phyloP scores from a whole-genome alignment of 2,113 vertebrate genomes.

The Festucalex cinctus region DNA sequence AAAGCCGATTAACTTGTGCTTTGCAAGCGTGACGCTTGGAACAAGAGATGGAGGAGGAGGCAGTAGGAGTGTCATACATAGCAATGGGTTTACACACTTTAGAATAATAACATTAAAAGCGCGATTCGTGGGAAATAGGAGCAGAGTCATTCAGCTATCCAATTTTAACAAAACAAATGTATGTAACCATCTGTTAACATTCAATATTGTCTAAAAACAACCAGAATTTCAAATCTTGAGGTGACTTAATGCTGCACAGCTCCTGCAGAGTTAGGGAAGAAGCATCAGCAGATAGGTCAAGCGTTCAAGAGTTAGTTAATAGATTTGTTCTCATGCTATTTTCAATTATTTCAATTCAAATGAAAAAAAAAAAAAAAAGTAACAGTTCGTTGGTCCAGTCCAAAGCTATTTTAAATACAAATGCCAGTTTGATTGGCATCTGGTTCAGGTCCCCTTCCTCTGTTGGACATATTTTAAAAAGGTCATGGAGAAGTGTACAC shows the following conservation, averaged over 20 bases:
- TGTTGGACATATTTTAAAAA: slow-evolving; percentile 9
- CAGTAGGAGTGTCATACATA: background rate
- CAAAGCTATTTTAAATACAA: background rate
- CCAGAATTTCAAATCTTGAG: no score
- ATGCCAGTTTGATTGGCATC: slow-evolving; percentile 2
- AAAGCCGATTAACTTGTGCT: slow-evolving; percentile 43
- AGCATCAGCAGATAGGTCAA: no score
- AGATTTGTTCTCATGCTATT: no score
- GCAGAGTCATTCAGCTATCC: no score
- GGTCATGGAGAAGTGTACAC: background rate
- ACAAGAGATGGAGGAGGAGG: slow-evolving; percentile 4
- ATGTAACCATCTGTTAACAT: no score
- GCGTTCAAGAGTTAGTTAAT: no score
- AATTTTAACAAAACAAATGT: no score
- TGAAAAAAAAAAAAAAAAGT: no score
- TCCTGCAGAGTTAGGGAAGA: no score
- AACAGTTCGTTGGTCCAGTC: background rate
- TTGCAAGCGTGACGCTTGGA: slow-evolving; percentile 27
- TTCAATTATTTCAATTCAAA: no score
- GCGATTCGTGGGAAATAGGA: background rate
- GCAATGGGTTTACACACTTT: background rate
- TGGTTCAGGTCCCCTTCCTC: slow-evolving; percentile 15
- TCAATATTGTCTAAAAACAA: no score
- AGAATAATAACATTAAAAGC: background rate
- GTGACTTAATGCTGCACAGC: no score